Evolutionary conservation across 2,888 invertebrate species (phyloP).

Genomic region (Trisateles emortualis): DNA sequence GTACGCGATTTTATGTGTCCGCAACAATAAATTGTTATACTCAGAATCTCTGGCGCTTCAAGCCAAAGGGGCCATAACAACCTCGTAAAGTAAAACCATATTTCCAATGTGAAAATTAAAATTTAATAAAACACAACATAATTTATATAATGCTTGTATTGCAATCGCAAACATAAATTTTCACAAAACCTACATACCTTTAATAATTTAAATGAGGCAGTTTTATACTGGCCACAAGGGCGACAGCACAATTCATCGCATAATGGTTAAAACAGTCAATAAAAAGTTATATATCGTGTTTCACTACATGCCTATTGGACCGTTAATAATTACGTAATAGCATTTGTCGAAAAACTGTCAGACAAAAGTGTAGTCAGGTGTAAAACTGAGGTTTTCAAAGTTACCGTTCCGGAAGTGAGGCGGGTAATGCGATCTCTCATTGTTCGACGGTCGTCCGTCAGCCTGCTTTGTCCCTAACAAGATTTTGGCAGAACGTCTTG

Average conservation of each 20-base stretch:
- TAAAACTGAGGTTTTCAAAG: conserved; percentile 69
- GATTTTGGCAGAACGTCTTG: conserved; percentile 65
- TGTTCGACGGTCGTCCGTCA: conserved; percentile 60
- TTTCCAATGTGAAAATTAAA: not conserved
- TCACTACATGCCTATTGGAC: conserved; percentile 42
- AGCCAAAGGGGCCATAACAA: not conserved
- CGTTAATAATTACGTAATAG: conserved; percentile 60
- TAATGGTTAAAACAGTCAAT: conserved; percentile 11
- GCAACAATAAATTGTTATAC: conserved; percentile 14
- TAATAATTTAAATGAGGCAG: conserved; percentile 13
- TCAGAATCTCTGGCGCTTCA: conserved; percentile 4
- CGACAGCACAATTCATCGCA: conserved; percentile 16
- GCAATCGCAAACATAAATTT: no score
- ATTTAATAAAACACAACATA: not conserved
- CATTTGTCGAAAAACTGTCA: conserved; percentile 57
- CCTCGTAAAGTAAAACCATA: not conserved
- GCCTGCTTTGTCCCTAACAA: conserved; percentile 73
- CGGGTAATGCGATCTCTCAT: conserved; percentile 73
- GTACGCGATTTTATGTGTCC: conserved; percentile 36
- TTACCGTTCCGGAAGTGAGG: conserved; percentile 70
- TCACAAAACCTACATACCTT: no score
- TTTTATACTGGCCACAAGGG: conserved; percentile 14
- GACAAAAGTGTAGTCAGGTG: conserved; percentile 70
- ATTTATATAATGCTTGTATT: not conserved
- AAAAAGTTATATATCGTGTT: conserved; percentile 28